Conservation (phyloP, 2,113 vertebrate genomes). For the Hemiscyllium ocellatum region DNA sequence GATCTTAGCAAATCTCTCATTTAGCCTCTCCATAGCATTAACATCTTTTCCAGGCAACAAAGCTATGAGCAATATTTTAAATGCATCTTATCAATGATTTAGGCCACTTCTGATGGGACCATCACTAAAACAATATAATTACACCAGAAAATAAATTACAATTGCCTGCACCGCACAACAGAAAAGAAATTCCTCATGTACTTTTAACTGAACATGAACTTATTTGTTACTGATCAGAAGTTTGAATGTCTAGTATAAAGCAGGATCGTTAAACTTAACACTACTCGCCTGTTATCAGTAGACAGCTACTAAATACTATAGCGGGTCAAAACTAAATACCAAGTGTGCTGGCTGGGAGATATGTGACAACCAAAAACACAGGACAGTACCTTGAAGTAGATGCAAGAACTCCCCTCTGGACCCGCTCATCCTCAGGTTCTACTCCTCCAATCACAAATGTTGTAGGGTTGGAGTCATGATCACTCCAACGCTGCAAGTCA, state of each 20-base stretch:
- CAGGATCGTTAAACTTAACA: neutral
- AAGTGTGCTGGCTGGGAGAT: neutral
- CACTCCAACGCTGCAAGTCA: slow-evolving; percentile 40
- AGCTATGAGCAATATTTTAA: neutral
- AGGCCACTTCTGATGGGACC: neutral
- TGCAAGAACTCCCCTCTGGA: slow-evolving; percentile 51
- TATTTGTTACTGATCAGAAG: neutral
- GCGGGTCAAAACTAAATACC: neutral
- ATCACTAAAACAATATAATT: neutral
- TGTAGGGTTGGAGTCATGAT: slow-evolving; percentile 47
- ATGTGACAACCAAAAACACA: slow-evolving; percentile 6
- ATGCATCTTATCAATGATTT: neutral
- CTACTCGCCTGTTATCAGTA: neutral
- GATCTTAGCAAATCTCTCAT: neutral
- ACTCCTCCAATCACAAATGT: slow-evolving; percentile 61
- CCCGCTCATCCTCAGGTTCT: slow-evolving; percentile 59
- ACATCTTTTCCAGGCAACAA: neutral
- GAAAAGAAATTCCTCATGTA: neutral
- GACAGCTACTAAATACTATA: neutral
- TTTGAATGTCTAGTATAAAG: neutral
- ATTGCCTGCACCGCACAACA: neutral
- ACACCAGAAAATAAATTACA: neutral
- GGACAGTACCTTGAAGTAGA: slow-evolving; percentile 69
- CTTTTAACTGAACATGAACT: neutral
- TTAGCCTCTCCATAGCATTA: neutral